Evolutionary conservation across 2,797 vertebrate genomes (phyloP), one percentile per base, ranked within the genome.

Genomic region (Cyprinella venusta): DNA sequence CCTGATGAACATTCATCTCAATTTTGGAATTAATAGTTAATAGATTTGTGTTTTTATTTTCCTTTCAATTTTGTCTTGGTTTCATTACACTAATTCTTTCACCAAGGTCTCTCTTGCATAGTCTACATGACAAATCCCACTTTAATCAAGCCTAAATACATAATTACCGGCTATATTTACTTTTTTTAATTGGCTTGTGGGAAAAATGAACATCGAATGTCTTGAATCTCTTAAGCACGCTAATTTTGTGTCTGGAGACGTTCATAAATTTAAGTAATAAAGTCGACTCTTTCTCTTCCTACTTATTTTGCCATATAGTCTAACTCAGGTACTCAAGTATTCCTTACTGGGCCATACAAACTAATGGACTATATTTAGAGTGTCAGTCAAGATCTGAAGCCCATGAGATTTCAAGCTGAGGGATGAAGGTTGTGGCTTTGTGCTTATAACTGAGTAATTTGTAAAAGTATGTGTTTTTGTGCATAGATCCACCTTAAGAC

Each of bases 161-260:
- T 13, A 19, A 74, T 38, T 74, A 15, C 33, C 4, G 26, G 33
- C 48, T 74, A 79, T 69, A n/a, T 61, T 78, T 86, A 21, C 84
- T 79, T 56, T 56, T 80, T 50, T 48, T 82, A 84, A 84, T 38
- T 85, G 87, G 77, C 52, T n/a, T 67, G 72, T 84, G 85, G n/a
- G 75, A 86, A 83, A 90, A 91, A 91, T 79, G 77, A 84, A 83
- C 81, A 86, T 75, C 71, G 88, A 82, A 88, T 16, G 16, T 48
- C 5, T 15, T 48, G 18, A 85, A 59, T 72, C 81, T 84, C 45
- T 26, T 69, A 42, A 33, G 84, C 87, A 84, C 70, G 38, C 12
- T 33, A 38, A 75, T 12, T 59, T 33, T 6, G 54, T 59, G 16
- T 71, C 48, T 50, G 8, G 24, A 71, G 16, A 8, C 3, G 2